Evolutionary conservation across 1,140 invertebrate genomes (phyloP).

Genomic region (Scaptomyza pallida): DNA sequence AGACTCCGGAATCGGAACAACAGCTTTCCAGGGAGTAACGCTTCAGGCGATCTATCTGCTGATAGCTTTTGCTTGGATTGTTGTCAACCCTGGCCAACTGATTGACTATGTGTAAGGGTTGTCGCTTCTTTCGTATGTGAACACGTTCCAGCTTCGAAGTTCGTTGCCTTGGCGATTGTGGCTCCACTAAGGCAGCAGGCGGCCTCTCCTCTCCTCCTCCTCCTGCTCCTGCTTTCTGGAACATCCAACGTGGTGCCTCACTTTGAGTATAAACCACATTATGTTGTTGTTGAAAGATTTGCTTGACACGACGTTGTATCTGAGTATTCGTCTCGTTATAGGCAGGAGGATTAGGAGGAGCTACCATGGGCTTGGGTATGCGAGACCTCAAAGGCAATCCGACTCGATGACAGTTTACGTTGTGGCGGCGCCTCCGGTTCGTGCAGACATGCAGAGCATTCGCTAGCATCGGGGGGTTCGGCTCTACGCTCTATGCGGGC

Average conservation of each 20-base stretch:
- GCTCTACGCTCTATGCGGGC: constrained; percentile 62
- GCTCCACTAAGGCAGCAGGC: background rate
- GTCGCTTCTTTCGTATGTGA: constrained; percentile 74
- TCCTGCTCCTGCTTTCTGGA: constrained; percentile 26
- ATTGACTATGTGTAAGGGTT: constrained; percentile 70
- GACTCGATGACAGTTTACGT: background rate
- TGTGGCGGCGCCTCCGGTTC: constrained; percentile 29
- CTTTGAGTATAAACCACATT: constrained; percentile 21
- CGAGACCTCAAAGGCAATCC: constrained; percentile 15
- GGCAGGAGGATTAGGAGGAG: background rate
- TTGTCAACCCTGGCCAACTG: constrained; percentile 32
- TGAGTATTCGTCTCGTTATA: constrained; percentile 49
- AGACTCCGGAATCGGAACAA: constrained; percentile 61
- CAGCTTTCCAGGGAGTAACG: constrained; percentile 60
- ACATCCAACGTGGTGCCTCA: constrained; percentile 51
- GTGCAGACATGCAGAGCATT: constrained; percentile 17
- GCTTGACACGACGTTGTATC: constrained; percentile 43
- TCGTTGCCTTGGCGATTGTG: constrained; percentile 40
- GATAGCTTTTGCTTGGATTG: constrained; percentile 40
- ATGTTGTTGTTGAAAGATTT: constrained; percentile 43
- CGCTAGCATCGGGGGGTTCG: constrained; percentile 15
- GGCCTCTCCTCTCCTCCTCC: background rate
- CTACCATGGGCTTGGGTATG: constrained; percentile 42
- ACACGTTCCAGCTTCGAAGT: constrained; percentile 64
- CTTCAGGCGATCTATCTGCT: constrained; percentile 44